Base-by-base conservation (phyloP, 2,113 vertebrate species). In the Xiphophorus hellerii region DNA sequence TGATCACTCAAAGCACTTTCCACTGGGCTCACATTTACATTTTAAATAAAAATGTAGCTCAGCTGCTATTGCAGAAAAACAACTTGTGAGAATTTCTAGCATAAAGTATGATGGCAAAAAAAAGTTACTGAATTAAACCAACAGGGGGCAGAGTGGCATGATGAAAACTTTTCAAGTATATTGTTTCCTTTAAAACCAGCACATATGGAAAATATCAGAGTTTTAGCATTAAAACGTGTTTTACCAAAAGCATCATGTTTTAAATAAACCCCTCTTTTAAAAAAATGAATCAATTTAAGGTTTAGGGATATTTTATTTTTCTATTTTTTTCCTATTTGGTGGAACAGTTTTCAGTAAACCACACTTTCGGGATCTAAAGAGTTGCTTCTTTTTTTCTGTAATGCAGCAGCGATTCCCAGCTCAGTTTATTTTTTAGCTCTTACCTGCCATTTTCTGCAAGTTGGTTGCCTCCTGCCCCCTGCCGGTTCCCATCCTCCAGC, bases 401-500 rank as follows among this genome's bases (percentile, higher is more conserved):
- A 9, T 3, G 51, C 51, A 58, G 51, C 22, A 58, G 22, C 51
- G 25, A 10, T 9, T 15, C 3, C 17, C 30, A 25, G 30, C 6
- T 35, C 29, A 10, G 25, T 51, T 31, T 39, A 35, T 65, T 70
- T 28, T 58, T n/a, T 2, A 14, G 14, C 28, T 72, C 73, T 62
- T 80, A 94, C 94, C 93, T 91, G 89, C 48, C 88, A 84, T 90
- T 81, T 82, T 90, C 78, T 87, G 84, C 65, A 95, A 85, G 80
- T 95, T 95, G 69, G 90, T 90, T 27, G 39, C 74, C 8, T 89
- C 88, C 62, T 87, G 92, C 74, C 90, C 93, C 31, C 76, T 84
- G 79, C 51, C 67, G 14, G 84, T 20, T 28, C 65, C 29, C 14
- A 63, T 6, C 84, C 75, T 92, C 84, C 82, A 85, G 62, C 54